Evolutionary conservation across 1,140 invertebrate species (phyloP).

Genomic region (Ctenoplectra terminalis): DNA sequence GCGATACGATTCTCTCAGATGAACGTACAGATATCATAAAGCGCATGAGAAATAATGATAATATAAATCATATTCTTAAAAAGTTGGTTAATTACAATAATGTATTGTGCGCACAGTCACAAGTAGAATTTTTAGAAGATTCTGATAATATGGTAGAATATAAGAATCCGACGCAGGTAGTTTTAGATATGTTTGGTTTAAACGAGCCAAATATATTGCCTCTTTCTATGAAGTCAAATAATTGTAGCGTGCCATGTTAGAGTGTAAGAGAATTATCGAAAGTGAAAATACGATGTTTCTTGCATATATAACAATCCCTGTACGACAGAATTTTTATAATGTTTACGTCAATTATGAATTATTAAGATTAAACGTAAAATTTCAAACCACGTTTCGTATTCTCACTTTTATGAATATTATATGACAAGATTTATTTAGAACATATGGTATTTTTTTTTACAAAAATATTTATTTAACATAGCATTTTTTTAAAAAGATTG

Average conservation of each 20-base stretch:
- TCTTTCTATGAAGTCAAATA: slow-evolving; percentile 32
- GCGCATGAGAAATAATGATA: slow-evolving; percentile 3
- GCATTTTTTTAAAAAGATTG: background rate
- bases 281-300: slow-evolving; percentile 20
- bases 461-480: slow-evolving; percentile 28
- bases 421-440: slow-evolving; percentile 13
- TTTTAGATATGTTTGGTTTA: slow-evolving; percentile 70
- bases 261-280: slow-evolving; percentile 10
- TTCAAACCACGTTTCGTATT: slow-evolving; percentile 15
- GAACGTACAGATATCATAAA: slow-evolving; percentile 5
- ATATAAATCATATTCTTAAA: slow-evolving; percentile 34
- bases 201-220: slow-evolving; percentile 50
- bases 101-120: background rate
- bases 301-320: background rate
- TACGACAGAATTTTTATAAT: background rate
- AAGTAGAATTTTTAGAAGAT: slow-evolving; percentile 29
- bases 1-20: background rate
- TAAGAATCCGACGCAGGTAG: slow-evolving; percentile 63
- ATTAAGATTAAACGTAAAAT: slow-evolving; percentile 10
- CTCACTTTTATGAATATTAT: slow-evolving; percentile 8
- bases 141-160: background rate
- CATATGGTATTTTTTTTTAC: slow-evolving; percentile 32
- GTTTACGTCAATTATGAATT: slow-evolving; percentile 16
- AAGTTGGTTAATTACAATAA: slow-evolving; percentile 54
- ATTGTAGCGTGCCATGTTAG: slow-evolving; percentile 57